These are phyloP conservation scores for Harpagifer antarcticus DNA, from an alignment of 2,797 vertebrate species.

Conservation along the genomic window DNA sequence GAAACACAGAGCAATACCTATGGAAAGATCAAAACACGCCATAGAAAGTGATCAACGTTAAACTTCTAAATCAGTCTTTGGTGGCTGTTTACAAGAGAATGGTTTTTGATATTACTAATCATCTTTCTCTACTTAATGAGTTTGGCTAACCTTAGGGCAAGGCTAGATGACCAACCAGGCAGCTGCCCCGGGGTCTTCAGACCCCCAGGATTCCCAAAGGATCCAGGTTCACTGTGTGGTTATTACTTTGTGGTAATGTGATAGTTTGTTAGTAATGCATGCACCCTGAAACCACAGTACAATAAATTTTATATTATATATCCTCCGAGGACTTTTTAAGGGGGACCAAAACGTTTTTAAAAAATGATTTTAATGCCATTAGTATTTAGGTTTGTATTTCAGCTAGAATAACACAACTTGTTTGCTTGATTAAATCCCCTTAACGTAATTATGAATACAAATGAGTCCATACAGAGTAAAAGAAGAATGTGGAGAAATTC, in stretches of 20 bases:
- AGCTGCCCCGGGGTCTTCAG: not conserved
- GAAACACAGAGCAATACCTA: too few relatives aligned
- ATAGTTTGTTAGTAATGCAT: not conserved
- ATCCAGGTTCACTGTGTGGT: not conserved
- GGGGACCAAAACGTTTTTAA: too few relatives aligned
- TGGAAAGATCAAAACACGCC: not conserved
- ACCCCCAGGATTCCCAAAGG: not conserved
- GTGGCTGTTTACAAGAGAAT: not conserved
- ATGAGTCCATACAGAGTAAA: too few relatives aligned
- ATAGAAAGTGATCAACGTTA: not conserved
- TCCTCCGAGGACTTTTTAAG: not conserved
- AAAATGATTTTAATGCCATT: not conserved
- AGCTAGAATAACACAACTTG: not conserved
- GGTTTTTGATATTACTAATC: not conserved
- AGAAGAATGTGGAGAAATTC: too few relatives aligned
- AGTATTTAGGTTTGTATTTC: not conserved
- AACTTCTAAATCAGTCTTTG: not conserved
- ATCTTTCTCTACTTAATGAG: not conserved
- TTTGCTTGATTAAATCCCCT: not conserved
- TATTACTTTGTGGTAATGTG: not conserved
- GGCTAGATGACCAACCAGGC: not conserved
- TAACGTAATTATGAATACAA: not conserved
- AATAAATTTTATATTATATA: not conserved
- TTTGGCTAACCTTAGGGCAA: slow-evolving; percentile 2
- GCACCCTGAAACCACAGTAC: not conserved